Evolutionary conservation across 1,140 invertebrate genomes (phyloP).

Genomic region (Maconellicoccus hirsutus): DNA sequence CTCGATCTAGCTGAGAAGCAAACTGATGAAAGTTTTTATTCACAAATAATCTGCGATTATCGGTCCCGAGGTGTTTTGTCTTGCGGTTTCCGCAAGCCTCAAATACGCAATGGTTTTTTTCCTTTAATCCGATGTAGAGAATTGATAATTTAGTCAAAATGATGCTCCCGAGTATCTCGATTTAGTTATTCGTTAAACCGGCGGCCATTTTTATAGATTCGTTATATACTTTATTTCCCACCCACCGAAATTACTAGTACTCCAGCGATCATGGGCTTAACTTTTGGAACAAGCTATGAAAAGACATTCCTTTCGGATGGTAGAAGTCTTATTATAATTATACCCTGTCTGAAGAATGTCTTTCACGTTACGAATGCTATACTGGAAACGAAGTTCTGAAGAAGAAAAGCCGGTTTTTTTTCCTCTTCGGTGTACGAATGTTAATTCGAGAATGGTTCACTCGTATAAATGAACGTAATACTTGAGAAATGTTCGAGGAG

Average conservation of each 20-base stretch:
- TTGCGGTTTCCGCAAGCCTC: too few relatives aligned
- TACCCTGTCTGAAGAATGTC: conserved; percentile 10
- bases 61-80: too few relatives aligned
- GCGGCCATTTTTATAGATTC: not conserved
- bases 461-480: too few relatives aligned
- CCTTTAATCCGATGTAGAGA: too few relatives aligned
- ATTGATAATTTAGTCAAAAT: too few relatives aligned
- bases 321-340: conserved; percentile 12
- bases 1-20: not conserved
- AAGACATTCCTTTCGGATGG: not conserved
- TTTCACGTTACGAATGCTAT: not conserved
- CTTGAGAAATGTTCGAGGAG: too few relatives aligned
- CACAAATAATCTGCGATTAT: too few relatives aligned
- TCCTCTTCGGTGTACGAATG: not conserved
- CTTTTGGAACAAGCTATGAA: not conserved
- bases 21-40: not conserved
- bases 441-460: too few relatives aligned
- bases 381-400: not conserved
- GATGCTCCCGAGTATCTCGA: too few relatives aligned
- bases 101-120: too few relatives aligned
- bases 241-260: not conserved
- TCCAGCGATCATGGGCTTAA: not conserved
- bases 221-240: not conserved
- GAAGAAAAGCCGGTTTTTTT: not conserved
- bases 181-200: not conserved